Base-by-base conservation (phyloP, 2,797 vertebrate genomes). In the Gadopsis bispinosus region DNA sequence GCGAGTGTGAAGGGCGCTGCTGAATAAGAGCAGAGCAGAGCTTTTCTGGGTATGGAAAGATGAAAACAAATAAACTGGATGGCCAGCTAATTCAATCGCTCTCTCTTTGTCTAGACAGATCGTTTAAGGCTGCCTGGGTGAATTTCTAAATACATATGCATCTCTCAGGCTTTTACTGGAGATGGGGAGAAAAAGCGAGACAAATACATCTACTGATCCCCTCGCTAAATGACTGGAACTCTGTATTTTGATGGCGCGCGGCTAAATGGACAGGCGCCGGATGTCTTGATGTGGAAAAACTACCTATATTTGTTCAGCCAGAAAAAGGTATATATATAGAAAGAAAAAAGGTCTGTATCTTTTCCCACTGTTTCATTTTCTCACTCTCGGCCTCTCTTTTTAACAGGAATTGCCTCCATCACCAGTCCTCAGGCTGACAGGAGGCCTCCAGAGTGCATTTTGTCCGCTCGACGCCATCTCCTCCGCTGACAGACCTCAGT, bases 241-340 rank as follows among this genome's bases (percentile, higher is more conserved):
- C 20, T 20, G 75, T 48, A 72, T 83, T 84, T 75, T 81, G 60
- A 77, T 80, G 53, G 79, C 33, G 3, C 39, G 5, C 12, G 4
- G 70, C 81, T 85, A 84, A 91, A 85, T 82, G 79, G 90, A 86
- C 84, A 73, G 75, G 79, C 68, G 31, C 73, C 48, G 50, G 48
- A 55, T 63, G 81, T 83, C 87, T 89, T 89, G 83, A 93, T 92
- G 81, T 84, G 35, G 7, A 76, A 80, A 88, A 93, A 93, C 82
- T 87, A 89, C 85, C 90, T 87, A 69, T 89, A 93, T 95, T 93
- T 91, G 87, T 89, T 90, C 86, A 90, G 82, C 76, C 91, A 69
- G 91, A 91, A 91, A 93, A 94, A 93, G 87, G 91, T 94, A 91
- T 93, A 92, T 93, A 92, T 93, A 92, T 84, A 92, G 81, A 82